Evolutionary conservation across 2,113 vertebrate genomes (phyloP).

Genomic region (Bambusicola thoracicus): DNA sequence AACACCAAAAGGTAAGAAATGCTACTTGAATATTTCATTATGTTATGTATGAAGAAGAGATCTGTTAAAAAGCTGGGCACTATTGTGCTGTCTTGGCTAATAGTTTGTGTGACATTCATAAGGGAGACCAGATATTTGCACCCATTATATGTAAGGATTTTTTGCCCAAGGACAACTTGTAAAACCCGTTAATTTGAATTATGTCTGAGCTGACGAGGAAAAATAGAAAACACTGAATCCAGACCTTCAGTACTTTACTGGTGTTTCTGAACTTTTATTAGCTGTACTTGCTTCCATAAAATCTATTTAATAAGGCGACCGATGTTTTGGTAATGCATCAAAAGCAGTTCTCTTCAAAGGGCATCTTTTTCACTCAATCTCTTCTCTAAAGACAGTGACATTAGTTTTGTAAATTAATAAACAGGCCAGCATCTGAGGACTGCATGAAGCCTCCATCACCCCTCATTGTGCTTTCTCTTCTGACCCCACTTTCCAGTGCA

Average conservation of each 20-base stretch:
- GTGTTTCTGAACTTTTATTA: constrained; percentile 65
- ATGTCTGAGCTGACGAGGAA: constrained; percentile 47
- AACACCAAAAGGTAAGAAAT: background rate
- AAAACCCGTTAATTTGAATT: constrained; percentile 59
- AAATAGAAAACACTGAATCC: constrained; percentile 43
- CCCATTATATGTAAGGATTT: constrained; percentile 26
- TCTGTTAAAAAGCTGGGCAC: background rate
- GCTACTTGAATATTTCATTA: background rate
- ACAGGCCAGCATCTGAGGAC: constrained; percentile 74
- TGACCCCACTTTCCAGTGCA: constrained; percentile 77
- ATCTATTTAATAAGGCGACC: constrained; percentile 58
- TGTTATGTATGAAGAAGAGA: background rate
- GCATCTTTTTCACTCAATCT: constrained; percentile 68
- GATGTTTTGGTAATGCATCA: constrained; percentile 52
- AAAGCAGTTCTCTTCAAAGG: constrained; percentile 65
- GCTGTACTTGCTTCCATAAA: constrained; percentile 63
- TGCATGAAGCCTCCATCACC: constrained; percentile 72
- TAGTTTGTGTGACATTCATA: constrained; percentile 15
- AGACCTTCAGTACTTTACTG: constrained; percentile 60
- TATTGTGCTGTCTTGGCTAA: constrained; percentile 36
- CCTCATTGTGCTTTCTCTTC: constrained; percentile 78
- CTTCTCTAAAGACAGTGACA: constrained; percentile 70
- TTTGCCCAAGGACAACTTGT: constrained; percentile 52
- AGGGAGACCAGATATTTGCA: constrained; percentile 44
- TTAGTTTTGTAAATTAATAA: constrained; percentile 78